Evolutionary conservation across 2,113 vertebrate species (phyloP), one percentile per base, ranked within the genome.

Genomic region (Tyrannus savana): DNA sequence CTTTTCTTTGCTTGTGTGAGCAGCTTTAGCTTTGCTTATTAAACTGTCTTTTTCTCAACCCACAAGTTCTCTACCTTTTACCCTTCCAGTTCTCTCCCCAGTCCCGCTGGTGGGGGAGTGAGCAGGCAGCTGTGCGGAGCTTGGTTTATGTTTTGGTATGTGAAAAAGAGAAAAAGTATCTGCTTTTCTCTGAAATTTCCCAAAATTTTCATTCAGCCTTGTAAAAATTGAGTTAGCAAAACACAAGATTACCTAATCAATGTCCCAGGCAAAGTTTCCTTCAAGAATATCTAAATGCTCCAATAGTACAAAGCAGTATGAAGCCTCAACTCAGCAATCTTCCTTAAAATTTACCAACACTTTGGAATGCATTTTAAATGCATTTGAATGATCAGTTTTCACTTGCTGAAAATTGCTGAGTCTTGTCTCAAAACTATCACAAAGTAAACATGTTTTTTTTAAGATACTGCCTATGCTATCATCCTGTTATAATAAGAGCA

Each of bases 401-500:
- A 41, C 37, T 42, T 37, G 15, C 46, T 68, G 52, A 39, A 76
- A 69, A 49, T 24, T 87, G 22, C 33, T 4, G 6, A 79, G 4
- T 12, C 28, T 41, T 59, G 52, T 16, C 23, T 90, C 58, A 82
- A 59, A 94, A 49, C 3, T 56, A 22, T 24, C 24, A 72, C 35
- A 30, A 59, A 91, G 10, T 55, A 86, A 69, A 55, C 30, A 71
- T 47, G 58, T 42, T 39, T 12, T 67, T 91, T 71, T 81, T 53
- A 67, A 59, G 30, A 6, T 60, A 28, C 21, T 71, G n/a, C 37
- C 13, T 52, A 1, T 17, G 16, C 16, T 66, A 41, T 66, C 35
- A 35, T 35, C 44, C 13, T 22, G 10, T 17, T 1, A 1, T 23
- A 46, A n/a, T 14, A 59, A 8, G 5, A n/a, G 52, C 2, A 2